phyloP scores from a whole-genome alignment of 2,888 invertebrate genomes.

The Caenorhabditis sulstoni region DNA sequence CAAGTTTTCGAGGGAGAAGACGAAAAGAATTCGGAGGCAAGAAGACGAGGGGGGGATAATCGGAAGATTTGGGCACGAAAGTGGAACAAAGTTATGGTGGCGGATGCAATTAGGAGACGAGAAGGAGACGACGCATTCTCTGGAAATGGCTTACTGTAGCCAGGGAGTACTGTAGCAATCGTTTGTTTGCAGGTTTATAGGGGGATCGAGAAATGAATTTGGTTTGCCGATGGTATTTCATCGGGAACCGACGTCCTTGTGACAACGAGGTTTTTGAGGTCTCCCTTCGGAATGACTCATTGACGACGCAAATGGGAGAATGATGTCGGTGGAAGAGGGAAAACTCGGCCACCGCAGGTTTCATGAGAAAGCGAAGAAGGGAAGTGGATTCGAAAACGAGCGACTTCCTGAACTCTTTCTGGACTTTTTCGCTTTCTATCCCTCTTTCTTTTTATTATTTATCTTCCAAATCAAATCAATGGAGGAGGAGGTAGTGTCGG shows the following conservation, averaged over 20 bases:
- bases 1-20: background rate
- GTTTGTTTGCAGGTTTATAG: no score
- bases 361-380: background rate
- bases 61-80: background rate
- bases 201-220: no score
- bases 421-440: slow-evolving; percentile 11
- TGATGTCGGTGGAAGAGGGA: no score
- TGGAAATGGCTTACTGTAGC: no score
- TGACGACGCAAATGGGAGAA: no score
- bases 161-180: no score
- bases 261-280: no score
- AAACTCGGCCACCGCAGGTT: background rate
- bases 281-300: no score
- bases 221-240: background rate
- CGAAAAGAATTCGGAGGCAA: no score
- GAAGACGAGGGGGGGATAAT: no score
- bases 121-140: no score
- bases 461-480: slow-evolving; percentile 43
- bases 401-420: slow-evolving; percentile 8
- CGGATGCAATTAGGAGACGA: no score
- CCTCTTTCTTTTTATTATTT: slow-evolving; percentile 30
- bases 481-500: background rate
- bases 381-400: background rate
- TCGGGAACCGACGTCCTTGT: background rate
- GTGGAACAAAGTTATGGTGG: background rate